These are phyloP conservation scores for Cryptus viduatorius DNA, from an alignment of 2,888 invertebrate species.

Conservation along the genomic window DNA sequence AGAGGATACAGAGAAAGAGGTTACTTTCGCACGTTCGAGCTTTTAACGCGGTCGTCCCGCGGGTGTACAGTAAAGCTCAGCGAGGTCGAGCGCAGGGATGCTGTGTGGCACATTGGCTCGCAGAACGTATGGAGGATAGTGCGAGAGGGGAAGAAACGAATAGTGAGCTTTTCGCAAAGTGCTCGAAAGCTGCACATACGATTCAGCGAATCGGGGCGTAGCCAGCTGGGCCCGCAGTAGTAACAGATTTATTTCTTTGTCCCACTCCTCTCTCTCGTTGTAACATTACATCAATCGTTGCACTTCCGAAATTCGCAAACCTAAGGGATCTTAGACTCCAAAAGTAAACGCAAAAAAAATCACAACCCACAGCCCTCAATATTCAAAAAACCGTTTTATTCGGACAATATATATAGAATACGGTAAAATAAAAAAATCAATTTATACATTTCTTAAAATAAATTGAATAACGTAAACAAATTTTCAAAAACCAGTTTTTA, in stretches of 20 bases:
- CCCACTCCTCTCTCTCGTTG: neutral
- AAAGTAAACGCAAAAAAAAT: neutral
- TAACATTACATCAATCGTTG: neutral
- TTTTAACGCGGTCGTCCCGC: constrained; percentile 63
- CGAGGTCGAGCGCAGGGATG: constrained; percentile 9
- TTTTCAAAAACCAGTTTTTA: too few species aligned
- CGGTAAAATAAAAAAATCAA: too few species aligned
- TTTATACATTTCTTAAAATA: too few species aligned
- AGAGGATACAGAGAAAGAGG: constrained; percentile 37
- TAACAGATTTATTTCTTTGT: constrained; percentile 68
- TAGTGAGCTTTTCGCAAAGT: constrained; percentile 65
- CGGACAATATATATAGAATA: too few species aligned
- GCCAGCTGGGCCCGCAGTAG: constrained; percentile 46
- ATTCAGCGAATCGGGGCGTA: constrained; percentile 66
- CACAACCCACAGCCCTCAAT: neutral
- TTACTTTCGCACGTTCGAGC: constrained; percentile 64
- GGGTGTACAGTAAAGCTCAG: constrained; percentile 46
- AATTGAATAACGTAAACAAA: too few species aligned
- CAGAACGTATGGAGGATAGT: constrained; percentile 29
- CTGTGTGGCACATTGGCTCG: neutral
- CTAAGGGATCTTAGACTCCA: neutral
- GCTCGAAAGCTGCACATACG: constrained; percentile 60
- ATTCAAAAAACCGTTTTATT: neutral
- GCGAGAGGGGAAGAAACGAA: constrained; percentile 32
- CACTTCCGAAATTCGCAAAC: neutral